A percentile compares a stretch with the other conserved stretches of the same genome.
phyloP scores from a whole-genome alignment of 2,888 invertebrate species.

The Drosophila tanythrix region DNA sequence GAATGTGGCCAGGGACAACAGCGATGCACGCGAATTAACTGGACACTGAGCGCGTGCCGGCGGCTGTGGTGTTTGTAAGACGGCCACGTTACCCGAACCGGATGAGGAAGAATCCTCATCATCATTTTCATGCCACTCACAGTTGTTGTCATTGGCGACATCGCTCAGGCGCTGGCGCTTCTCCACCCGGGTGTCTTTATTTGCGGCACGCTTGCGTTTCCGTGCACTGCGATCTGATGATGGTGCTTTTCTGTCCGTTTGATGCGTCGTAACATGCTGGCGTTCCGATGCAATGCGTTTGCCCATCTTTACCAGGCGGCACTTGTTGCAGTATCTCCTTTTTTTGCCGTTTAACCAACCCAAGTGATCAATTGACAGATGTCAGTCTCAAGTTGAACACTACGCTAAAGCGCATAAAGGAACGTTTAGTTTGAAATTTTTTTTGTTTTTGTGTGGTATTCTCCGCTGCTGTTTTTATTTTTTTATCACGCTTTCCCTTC shows the following conservation, averaged over 20 bases:
- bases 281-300: conserved; percentile 79
- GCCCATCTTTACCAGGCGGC: conserved; percentile 71
- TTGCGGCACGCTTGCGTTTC: conserved; percentile 77
- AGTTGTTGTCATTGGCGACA: conserved; percentile 35
- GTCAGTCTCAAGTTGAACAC: conserved; percentile 57
- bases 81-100: conserved; percentile 57
- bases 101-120: conserved; percentile 82
- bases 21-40: conserved; percentile 49
- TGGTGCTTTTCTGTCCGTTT: conserved; percentile 47
- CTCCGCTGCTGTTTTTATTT: conserved; percentile 26
- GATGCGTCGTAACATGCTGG: conserved; percentile 46
- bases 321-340: conserved; percentile 2
- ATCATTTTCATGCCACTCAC: conserved; percentile 80
- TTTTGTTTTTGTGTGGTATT: conserved; percentile 55
- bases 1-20: conserved; percentile 66
- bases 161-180: conserved; percentile 51
- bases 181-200: conserved; percentile 52
- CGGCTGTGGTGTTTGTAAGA: conserved; percentile 58
- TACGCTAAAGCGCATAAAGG: conserved; percentile 38
- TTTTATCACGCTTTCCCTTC: conserved; percentile 41
- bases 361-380: conserved; percentile 12
- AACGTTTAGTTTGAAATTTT: conserved; percentile 52
- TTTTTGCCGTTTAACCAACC: neutral
- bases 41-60: conserved; percentile 37
- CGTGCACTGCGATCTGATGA: conserved; percentile 70